Conservation (phyloP, 2,797 vertebrate species). For the Tenualosa thibaudeaui region DNA sequence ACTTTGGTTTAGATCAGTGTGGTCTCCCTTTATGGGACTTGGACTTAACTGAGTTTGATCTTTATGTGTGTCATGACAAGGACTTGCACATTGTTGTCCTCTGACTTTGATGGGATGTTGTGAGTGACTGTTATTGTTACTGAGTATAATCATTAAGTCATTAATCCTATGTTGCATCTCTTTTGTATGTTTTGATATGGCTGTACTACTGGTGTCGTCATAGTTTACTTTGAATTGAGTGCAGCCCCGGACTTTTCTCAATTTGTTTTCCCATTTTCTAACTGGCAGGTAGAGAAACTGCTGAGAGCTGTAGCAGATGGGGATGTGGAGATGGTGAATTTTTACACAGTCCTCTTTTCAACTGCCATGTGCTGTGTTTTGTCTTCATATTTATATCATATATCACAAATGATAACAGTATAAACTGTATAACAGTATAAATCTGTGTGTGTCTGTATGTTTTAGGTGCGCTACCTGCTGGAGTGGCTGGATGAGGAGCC, state of each 20-base stretch:
- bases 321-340: slow-evolving; percentile 93
- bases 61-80: no score
- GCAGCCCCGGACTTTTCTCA: background rate
- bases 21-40: background rate
- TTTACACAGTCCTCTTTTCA: no score
- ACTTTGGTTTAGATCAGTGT: background rate
- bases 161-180: no score
- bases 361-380: background rate
- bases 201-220: background rate
- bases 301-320: slow-evolving; percentile 92
- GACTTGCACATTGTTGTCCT: no score
- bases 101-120: no score
- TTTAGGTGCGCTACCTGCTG: slow-evolving; percentile 91
- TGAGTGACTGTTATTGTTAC: no score
- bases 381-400: no score
- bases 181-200: no score
- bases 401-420: no score
- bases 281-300: slow-evolving; percentile 89
- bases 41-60: no score
- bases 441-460: slow-evolving; percentile 19
- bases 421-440: background rate
- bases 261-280: background rate
- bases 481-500: slow-evolving; percentile 91
- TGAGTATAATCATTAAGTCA: no score
- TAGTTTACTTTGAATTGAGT: background rate